Percentiles rank a stretch among this genome's conserved stretches.
Conservation (phyloP, 2,888 invertebrate species). For the Drosophila peninsularis region DNA sequence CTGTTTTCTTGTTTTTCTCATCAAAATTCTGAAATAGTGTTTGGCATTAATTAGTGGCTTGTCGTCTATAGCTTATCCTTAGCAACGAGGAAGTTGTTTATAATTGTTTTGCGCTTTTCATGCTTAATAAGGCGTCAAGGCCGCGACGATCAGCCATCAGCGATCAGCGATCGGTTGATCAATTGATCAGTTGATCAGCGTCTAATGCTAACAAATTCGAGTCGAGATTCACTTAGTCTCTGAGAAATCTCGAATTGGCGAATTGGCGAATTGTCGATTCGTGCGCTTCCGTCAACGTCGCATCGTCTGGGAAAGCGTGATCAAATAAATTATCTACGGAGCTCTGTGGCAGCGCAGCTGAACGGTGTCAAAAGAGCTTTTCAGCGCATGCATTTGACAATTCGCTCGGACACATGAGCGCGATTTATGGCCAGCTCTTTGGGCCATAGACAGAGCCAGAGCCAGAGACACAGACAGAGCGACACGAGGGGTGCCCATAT, state of each 20-base stretch:
- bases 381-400: slow-evolving; percentile 62
- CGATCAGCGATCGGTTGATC: slow-evolving; percentile 15
- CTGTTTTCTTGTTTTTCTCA: not conserved
- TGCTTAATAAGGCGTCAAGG: slow-evolving; percentile 51
- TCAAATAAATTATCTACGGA: slow-evolving; percentile 66
- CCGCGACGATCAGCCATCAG: no score
- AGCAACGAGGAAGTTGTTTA: slow-evolving; percentile 42
- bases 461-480: not conserved
- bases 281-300: slow-evolving; percentile 72
- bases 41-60: slow-evolving; percentile 11
- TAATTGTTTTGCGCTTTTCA: not conserved
- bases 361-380: slow-evolving; percentile 73
- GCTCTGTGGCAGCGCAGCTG: slow-evolving; percentile 39
- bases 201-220: slow-evolving; percentile 33
- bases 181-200: slow-evolving; percentile 25
- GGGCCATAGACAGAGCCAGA: slow-evolving; percentile 11
- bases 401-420: slow-evolving; percentile 63
- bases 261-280: slow-evolving; percentile 39
- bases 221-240: slow-evolving; percentile 43
- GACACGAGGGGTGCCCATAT: slow-evolving; percentile 24
- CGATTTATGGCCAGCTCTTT: slow-evolving; percentile 63
- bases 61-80: slow-evolving; percentile 38
- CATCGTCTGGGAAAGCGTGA: slow-evolving; percentile 61
- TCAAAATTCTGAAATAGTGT: slow-evolving; percentile 8
- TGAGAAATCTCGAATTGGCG: slow-evolving; percentile 13